Percentiles rank a stretch among this genome's conserved stretches.
Conservation (phyloP, 2,797 vertebrate species). For the Channallabes apus region DNA sequence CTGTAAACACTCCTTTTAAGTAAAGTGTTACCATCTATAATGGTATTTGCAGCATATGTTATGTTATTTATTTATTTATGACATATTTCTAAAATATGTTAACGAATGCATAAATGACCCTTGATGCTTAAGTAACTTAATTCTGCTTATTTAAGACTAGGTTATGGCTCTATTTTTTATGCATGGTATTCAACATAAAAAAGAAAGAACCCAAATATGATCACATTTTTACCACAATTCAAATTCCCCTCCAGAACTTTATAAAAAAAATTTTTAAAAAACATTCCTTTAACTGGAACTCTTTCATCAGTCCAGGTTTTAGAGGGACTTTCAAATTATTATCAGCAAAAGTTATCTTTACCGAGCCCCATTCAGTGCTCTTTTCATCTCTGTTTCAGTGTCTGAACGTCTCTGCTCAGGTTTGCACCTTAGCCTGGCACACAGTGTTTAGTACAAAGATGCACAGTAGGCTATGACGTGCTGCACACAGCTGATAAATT, state of each 20-base stretch:
- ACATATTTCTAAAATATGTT: background rate
- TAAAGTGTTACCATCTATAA: background rate
- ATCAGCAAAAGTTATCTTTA: background rate
- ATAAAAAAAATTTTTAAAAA: background rate
- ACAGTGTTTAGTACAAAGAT: constrained; percentile 30
- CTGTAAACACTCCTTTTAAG: background rate
- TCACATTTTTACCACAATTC: background rate
- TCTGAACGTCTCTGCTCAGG: background rate
- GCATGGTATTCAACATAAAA: background rate
- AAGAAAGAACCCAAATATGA: background rate
- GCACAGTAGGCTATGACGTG: constrained; percentile 28
- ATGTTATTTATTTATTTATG: background rate
- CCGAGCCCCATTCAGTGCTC: background rate
- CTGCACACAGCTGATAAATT: constrained; percentile 39
- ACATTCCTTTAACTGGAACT: background rate
- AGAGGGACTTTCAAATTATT: background rate
- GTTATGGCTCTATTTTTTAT: background rate
- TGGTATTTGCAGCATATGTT: background rate
- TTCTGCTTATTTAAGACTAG: background rate
- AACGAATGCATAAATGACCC: background rate
- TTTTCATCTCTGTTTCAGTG: background rate
- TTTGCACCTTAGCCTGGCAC: background rate
- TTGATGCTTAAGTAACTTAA: background rate
- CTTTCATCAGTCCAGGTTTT: background rate
- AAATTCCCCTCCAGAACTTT: background rate